Base-by-base conservation (phyloP, 2,888 invertebrate genomes). In the Chironomus tentans region DNA sequence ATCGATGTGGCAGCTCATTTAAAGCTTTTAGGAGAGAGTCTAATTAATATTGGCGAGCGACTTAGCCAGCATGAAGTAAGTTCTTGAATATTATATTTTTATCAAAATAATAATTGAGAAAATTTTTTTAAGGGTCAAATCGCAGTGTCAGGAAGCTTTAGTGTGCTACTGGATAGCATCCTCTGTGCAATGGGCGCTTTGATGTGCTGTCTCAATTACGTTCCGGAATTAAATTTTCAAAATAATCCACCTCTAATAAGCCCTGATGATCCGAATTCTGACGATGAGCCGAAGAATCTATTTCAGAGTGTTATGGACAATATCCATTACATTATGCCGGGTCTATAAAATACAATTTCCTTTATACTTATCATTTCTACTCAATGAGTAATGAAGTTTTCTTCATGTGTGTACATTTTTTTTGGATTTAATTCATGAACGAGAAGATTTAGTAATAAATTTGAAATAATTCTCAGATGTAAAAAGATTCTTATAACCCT, bases 251-350 rank as follows among this genome's bases (percentile, higher is more conserved):
- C 72, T 18, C 65, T 65, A 21, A 24, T 13, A 10, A 65, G 4
- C 21, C 84, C 1, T 85, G 85, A 77, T 81, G 83, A 77, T 77
- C 84, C 46, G 79, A 82, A 79, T 85, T 15, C 61, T 6, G 47
- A 61, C 2, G 21, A 62, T 21, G 83, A 83, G 7, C 79, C 81
- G n/a, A 82, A 79, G 76, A 86, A 87, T 61, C 87, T 86, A 56
- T 80, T 88, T 76, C 85, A 85, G 15, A 85, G 90, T 80, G 94
- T 94, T 48, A 87, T 97, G 76, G 96, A 97, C 84, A 96, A 97
- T 83, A 94, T 97, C 78, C 97, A 97, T 0, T 97, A 97, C 82
- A 92, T 97, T 79, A 97, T 95, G 95, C 93, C 92, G 3, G 92
- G 92, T 69, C 83, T 92, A 22, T 91, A 86, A 84, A 50, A 50